Base-by-base conservation (phyloP, 2,113 vertebrate species). In the Panthera uncia region DNA sequence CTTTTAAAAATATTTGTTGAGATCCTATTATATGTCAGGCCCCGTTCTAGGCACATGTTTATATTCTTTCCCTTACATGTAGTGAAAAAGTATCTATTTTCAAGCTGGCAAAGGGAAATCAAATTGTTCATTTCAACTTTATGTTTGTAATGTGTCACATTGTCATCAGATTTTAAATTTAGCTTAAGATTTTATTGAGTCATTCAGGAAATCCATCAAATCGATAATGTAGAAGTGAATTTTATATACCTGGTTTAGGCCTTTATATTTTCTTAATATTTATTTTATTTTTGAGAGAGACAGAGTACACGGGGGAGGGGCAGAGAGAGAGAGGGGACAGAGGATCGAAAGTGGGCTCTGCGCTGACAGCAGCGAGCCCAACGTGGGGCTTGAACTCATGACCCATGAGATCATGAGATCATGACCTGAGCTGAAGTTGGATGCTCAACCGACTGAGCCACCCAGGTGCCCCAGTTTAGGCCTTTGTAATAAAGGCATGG, bases 121-220 rank as follows among this genome's bases (percentile, higher is more conserved):
- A 88, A 41, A 31, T 55, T 45, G 12, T 95, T 94, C 29, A 38
- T 89, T 96, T 93, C n/a, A 89, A 13, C 57, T 18, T 78, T 69
- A 61, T 21, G 18, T 76, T 93, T 93, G 71, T 68, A 84, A 95
- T 57, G 31, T 88, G 41, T 55, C 87, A 65, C 18, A 31, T 27
- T 21, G 11, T 83, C 66, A 18, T 84, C 71, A 48, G n/a, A 89
- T n/a, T 87, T 97, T 80, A 55, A 45, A 92, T 92, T 94, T 83
- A 94, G 50, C 21, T 85, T 85, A 57, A 90, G 21, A 68, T 83
- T 91, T 97, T 92, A 48, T 45, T 79, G 36, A 85, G n/a, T 84
- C 71, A 87, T 63, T 95, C 73, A 89, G 89, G 31, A 25, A 85
- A 85, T 29, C 83, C n/a, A 74, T 82, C 41, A 95, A 85, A 91